A percentile compares a stretch with the other conserved stretches of the same genome.
These are phyloP conservation scores for Glyphotaelius pellucidus DNA, from an alignment of 2,888 invertebrate species.

Conservation along the genomic window DNA sequence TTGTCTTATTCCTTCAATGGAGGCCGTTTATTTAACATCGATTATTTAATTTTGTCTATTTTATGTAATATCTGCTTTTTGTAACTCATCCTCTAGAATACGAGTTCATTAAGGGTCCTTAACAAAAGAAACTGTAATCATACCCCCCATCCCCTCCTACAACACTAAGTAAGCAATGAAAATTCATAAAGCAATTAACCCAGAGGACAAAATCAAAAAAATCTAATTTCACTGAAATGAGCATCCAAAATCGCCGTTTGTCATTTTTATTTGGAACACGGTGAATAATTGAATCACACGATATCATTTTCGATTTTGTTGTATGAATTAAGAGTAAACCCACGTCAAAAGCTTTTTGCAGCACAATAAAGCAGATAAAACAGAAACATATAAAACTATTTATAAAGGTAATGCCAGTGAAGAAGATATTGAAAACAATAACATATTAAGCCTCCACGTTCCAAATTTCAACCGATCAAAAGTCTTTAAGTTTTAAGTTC, in stretches of 20 bases:
- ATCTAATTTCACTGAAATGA: constrained; percentile 22
- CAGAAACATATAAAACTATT: no score
- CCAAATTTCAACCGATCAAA: no score
- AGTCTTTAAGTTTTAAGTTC: no score
- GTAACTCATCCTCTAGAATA: background rate
- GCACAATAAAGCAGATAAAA: no score
- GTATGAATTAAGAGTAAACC: background rate
- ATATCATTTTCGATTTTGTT: background rate
- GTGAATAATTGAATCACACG: background rate
- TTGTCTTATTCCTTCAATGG: no score
- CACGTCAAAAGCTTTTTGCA: background rate
- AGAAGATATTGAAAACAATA: no score
- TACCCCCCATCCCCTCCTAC: background rate
- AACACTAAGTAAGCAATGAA: constrained; percentile 50
- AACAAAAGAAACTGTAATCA: constrained; percentile 5
- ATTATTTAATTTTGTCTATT: background rate
- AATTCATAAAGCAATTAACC: constrained; percentile 60
- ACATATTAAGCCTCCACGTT: no score
- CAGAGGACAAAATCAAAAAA: constrained; percentile 41
- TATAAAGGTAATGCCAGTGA: no score
- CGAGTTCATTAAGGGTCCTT: background rate
- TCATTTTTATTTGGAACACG: background rate
- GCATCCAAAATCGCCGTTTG: background rate
- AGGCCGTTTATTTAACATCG: no score
- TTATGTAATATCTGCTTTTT: background rate